Evolutionary conservation across 2,797 vertebrate species (phyloP), one percentile per base, ranked within the genome.

Genomic region (Myotis findleyi): DNA sequence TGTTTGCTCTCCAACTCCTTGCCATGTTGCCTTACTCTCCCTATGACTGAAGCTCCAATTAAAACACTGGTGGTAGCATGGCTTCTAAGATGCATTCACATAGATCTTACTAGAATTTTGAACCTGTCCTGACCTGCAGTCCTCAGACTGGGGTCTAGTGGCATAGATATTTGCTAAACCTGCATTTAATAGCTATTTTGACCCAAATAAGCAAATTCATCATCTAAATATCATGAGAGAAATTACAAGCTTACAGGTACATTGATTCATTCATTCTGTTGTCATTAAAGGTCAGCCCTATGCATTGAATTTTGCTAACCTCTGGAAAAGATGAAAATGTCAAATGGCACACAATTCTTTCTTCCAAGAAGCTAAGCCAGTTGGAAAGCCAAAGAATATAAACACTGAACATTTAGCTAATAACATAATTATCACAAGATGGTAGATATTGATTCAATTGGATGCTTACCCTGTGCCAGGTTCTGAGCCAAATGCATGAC

Each of bases 141-240:
- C 27, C 33, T 57, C 53, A 62, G 27, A 20, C 75, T 44, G 23
- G 51, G 8, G 9, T 72, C 11, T 77, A 17, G 7, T 27, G 0
- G 55, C 75, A 57, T 5, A 87, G 80, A 83, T 68, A 14, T 86
- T 53, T 82, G 3, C 25, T 59, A 81, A 72, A 23, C 36, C 69
- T 66, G 21, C 71, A 77, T 91, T 82, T 77, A 77, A 82, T 68
- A 89, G 20, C 41, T 68, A 59, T 44, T 96, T 93, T 93, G 23
- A 87, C 14, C 30, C n/a, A 18, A 30, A 85, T 38, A 66, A 33
- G 38, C 21, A 94, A 93, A 85, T 93, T 81, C 41, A 93, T 77
- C 7, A 94, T 91, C 77, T 68, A 49, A 68, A 87, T 89, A 69
- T 59, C 55, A 89, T 73, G 27, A 89, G 13, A 83, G 27, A 49